Evolutionary conservation across 2,888 invertebrate genomes (phyloP).

Genomic region (Cryptocheilus praepositus): DNA sequence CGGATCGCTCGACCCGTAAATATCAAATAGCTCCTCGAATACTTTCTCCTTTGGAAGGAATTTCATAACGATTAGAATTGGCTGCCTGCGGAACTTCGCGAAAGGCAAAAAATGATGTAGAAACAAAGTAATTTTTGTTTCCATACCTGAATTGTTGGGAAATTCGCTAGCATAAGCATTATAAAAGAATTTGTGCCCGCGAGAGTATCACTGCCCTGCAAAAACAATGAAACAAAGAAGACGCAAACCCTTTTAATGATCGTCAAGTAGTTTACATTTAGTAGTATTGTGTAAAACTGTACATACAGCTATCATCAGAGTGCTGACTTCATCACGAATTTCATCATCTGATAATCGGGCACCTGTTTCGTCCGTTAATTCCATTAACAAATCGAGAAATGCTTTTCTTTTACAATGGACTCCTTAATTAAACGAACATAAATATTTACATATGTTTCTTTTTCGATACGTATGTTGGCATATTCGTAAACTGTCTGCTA

Average conservation of each 20-base stretch:
- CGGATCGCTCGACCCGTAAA: conserved; percentile 73
- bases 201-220: background rate
- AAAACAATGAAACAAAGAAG: conserved; percentile 1
- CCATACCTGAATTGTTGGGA: conserved; percentile 5
- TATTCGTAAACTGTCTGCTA: no score
- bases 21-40: conserved; percentile 73
- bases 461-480: no score
- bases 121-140: no score
- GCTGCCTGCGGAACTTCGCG: no score
- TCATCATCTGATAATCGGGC: background rate
- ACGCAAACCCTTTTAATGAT: background rate
- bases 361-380: background rate
- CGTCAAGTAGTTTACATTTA: background rate
- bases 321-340: conserved; percentile 1
- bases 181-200: background rate
- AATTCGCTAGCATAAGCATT: conserved; percentile 3
- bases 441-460: background rate
- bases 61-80: no score
- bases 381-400: conserved; percentile 2
- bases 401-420: background rate
- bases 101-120: background rate
- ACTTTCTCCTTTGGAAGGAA: conserved; percentile 63
- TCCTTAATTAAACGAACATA: background rate
- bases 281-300: background rate
- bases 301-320: background rate